phyloP scores from a whole-genome alignment of 2,113 vertebrate genomes.

The Eubucco bourcierii region DNA sequence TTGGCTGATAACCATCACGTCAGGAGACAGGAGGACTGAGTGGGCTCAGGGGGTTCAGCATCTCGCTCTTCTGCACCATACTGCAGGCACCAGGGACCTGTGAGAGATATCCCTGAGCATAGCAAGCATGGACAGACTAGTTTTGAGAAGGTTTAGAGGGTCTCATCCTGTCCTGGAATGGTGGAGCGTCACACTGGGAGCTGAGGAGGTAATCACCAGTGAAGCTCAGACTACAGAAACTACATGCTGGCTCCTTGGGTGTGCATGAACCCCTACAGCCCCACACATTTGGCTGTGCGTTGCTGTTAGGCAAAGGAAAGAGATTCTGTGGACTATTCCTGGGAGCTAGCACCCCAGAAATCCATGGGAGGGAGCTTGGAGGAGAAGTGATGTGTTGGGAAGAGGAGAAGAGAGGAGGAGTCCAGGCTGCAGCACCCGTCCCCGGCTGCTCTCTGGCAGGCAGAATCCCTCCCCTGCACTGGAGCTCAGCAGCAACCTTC shows the following conservation, averaged over 20 bases:
- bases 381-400: not conserved
- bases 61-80: accelerated
- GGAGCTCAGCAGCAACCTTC: not conserved
- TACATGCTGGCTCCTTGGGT: not conserved
- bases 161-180: not conserved
- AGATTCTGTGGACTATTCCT: accelerated
- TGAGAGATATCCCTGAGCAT: not conserved
- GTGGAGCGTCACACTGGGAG: not conserved
- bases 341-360: not conserved
- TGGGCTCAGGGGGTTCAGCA: not conserved
- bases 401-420: not conserved
- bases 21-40: not conserved
- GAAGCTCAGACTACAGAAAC: not conserved
- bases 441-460: not conserved
- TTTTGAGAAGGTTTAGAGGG: not conserved
- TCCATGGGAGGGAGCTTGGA: not conserved
- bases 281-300: not conserved
- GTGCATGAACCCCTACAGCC: not conserved
- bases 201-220: not conserved
- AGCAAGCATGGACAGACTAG: not conserved
- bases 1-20: accelerated
- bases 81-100: not conserved
- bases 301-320: not conserved
- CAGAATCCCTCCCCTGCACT: not conserved
- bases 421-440: not conserved